Percentiles rank a stretch among this genome's conserved stretches.
phyloP scores from a whole-genome alignment of 2,113 vertebrate species.

The Apistogramma diplotaenia region DNA sequence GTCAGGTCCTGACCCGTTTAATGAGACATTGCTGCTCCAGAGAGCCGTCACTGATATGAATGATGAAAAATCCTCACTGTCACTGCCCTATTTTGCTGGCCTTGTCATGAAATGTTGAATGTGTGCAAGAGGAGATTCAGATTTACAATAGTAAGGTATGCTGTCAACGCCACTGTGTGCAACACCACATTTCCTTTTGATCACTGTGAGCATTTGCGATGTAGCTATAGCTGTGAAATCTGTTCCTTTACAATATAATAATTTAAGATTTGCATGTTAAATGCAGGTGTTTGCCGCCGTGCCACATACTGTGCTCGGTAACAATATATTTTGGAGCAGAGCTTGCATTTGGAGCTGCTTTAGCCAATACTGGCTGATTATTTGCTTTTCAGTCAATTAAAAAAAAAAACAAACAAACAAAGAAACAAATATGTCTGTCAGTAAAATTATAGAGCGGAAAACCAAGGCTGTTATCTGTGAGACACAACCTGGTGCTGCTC shows the following conservation, averaged over 20 bases:
- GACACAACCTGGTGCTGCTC: background rate
- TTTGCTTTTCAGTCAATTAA: background rate
- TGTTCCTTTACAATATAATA: background rate
- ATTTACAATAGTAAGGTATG: conserved; percentile 10
- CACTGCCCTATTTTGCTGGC: conserved; percentile 23
- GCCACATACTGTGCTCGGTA: background rate
- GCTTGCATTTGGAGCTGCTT: background rate
- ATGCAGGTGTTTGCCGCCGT: background rate
- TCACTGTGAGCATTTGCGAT: conserved; percentile 2
- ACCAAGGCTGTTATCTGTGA: conserved; percentile 6
- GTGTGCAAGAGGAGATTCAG: background rate
- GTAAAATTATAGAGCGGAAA: background rate
- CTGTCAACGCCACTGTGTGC: background rate
- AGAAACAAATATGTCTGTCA: background rate
- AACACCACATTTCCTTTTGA: background rate
- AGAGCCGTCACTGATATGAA: conserved; percentile 53
- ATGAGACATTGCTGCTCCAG: conserved; percentile 59
- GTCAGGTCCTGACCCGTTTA: conserved; percentile 66
- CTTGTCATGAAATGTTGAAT: conserved; percentile 43
- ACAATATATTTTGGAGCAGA: background rate
- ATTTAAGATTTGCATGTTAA: conserved; percentile 15
- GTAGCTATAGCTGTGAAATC: background rate
- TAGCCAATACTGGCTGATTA: background rate
- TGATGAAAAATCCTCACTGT: conserved; percentile 52
- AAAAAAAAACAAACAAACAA: background rate